These are phyloP conservation scores for Ia io DNA, from an alignment of 2,113 vertebrate genomes.

Conservation along the genomic window DNA sequence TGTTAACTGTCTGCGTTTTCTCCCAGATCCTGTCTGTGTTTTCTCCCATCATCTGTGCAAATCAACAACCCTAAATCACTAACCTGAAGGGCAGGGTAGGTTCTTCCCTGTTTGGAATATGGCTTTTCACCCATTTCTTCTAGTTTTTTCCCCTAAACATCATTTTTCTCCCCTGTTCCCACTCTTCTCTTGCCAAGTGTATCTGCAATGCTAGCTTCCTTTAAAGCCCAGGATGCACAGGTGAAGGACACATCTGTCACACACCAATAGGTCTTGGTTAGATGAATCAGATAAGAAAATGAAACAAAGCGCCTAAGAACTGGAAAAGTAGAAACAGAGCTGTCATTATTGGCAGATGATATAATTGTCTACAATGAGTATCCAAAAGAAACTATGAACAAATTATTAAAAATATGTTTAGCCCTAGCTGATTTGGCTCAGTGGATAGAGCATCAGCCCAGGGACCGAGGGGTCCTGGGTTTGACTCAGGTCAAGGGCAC, in stretches of 20 bases:
- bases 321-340: background rate
- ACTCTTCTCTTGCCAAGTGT: background rate
- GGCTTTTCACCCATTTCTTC: background rate
- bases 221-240: background rate
- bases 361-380: background rate
- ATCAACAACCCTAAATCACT: background rate
- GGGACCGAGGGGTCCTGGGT: no score
- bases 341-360: background rate
- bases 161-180: background rate
- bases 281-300: background rate
- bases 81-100: background rate
- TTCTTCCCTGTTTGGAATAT: background rate
- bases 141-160: background rate
- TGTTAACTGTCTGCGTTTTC: background rate
- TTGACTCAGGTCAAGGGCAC: no score
- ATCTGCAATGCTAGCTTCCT: background rate
- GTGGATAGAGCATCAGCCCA: no score
- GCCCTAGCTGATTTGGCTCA: no score
- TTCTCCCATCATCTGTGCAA: background rate
- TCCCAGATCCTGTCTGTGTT: background rate
- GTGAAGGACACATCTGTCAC: background rate
- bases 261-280: background rate
- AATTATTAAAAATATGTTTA: constrained; percentile 13
- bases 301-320: background rate
- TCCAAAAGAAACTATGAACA: background rate